phyloP scores from a whole-genome alignment of 37 sponge, comb jelly and placozoan species.

The Hormiphora californensis region DNA sequence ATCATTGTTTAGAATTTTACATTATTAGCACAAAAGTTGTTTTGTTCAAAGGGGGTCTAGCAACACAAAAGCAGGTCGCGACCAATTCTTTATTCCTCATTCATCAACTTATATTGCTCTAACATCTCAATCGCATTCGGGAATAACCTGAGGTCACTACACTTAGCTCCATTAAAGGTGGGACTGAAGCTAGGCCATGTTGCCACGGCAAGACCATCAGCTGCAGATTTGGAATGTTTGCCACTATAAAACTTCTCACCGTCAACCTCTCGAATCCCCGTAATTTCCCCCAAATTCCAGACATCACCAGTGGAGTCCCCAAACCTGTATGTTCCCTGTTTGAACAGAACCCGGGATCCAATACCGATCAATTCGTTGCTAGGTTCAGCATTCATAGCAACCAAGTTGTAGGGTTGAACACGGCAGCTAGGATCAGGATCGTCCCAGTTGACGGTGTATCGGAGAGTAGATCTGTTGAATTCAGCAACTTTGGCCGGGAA shows the following conservation, averaged over 20 bases:
- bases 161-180: neutral
- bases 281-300: too few species aligned
- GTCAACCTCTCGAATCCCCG: too few species aligned
- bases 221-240: neutral
- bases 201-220: neutral
- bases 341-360: too few species aligned
- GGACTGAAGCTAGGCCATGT: neutral
- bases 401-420: neutral
- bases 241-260: neutral
- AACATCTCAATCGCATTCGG: neutral
- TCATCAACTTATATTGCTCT: neutral
- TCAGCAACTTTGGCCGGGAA: neutral
- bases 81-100: too few species aligned
- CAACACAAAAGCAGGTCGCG: too few species aligned
- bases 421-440: neutral
- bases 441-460: neutral
- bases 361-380: neutral
- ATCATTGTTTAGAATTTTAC: too few species aligned
- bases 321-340: too few species aligned
- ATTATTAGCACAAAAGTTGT: too few species aligned
- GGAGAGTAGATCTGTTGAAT: neutral
- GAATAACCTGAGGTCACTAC: neutral
- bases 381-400: neutral
- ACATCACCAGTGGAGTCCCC: too few species aligned
- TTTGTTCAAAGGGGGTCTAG: too few species aligned